A percentile compares a stretch with the other conserved stretches of the same genome.
These are phyloP conservation scores for Patella ulyssiponensis DNA, from an alignment of 2,888 invertebrate genomes.

Conservation along the genomic window DNA sequence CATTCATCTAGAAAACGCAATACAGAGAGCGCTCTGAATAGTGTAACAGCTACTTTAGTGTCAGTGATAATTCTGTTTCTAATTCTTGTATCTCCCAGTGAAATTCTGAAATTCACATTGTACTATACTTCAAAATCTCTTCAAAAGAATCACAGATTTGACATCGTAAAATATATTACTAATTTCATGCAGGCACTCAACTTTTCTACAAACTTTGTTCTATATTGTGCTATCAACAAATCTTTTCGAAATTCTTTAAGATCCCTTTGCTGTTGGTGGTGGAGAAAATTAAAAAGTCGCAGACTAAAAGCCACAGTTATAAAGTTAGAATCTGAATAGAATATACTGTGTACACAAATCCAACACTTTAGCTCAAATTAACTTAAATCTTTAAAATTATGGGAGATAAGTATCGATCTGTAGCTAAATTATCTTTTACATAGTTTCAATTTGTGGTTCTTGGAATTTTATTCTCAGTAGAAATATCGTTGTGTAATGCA, in stretches of 20 bases:
- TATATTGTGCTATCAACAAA: slow-evolving; percentile 93
- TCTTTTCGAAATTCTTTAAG: slow-evolving; percentile 81
- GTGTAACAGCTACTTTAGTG: slow-evolving; percentile 67
- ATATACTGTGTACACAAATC: not conserved
- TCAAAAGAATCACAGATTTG: slow-evolving; percentile 31
- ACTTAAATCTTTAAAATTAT: not conserved
- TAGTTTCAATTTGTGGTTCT: too few relatives aligned
- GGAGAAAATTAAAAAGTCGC: slow-evolving; percentile 20
- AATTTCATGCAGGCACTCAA: slow-evolving; percentile 68
- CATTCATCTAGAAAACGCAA: slow-evolving; percentile 24
- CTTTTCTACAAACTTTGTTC: slow-evolving; percentile 83
- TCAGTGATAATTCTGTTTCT: slow-evolving; percentile 67
- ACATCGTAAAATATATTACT: slow-evolving; percentile 48
- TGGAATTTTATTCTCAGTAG: too few relatives aligned
- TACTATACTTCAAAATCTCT: slow-evolving; percentile 34
- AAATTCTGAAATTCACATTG: slow-evolving; percentile 63
- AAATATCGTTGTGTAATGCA: too few relatives aligned
- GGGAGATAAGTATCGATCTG: not conserved
- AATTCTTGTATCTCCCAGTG: slow-evolving; percentile 67
- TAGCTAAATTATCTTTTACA: not conserved
- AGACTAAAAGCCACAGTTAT: not conserved
- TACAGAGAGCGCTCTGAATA: slow-evolving; percentile 63
- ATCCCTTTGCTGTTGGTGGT: slow-evolving; percentile 51
- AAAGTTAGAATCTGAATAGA: not conserved
- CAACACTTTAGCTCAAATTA: not conserved